These are phyloP conservation scores for Chaunax sp. DNA, from an alignment of 2,797 vertebrate genomes.

Conservation along the genomic window DNA sequence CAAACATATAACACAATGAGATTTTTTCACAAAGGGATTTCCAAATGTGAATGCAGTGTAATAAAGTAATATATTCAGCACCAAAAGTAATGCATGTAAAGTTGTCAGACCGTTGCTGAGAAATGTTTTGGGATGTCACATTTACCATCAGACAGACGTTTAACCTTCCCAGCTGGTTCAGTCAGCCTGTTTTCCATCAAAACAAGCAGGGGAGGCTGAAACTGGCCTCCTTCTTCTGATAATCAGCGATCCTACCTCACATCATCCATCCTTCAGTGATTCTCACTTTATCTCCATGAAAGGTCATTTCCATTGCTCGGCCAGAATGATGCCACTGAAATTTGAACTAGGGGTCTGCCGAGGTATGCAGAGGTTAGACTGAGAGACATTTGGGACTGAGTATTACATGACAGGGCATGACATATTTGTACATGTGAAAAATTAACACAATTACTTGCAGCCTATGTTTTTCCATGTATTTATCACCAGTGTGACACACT, in stretches of 20 bases:
- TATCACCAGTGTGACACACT: slow-evolving; percentile 51
- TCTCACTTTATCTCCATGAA: slow-evolving; percentile 69
- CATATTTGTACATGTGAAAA: slow-evolving; percentile 53
- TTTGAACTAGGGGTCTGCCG: slow-evolving; percentile 49
- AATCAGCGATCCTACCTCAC: slow-evolving; percentile 71
- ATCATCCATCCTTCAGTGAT: slow-evolving; percentile 70
- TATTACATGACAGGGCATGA: slow-evolving; percentile 32
- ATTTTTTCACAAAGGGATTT: slow-evolving; percentile 8
- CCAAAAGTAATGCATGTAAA: slow-evolving; percentile 14
- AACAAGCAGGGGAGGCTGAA: slow-evolving; percentile 45
- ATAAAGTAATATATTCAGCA: slow-evolving; percentile 19
- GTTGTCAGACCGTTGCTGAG: neutral
- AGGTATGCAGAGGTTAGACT: slow-evolving; percentile 69
- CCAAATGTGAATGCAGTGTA: neutral
- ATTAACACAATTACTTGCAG: slow-evolving; percentile 46
- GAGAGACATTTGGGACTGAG: slow-evolving; percentile 30
- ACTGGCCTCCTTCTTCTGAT: slow-evolving; percentile 47
- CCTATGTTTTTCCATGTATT: slow-evolving; percentile 37
- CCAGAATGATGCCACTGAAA: slow-evolving; percentile 66
- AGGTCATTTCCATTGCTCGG: slow-evolving; percentile 64
- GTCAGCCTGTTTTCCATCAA: slow-evolving; percentile 41
- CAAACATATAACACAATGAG: slow-evolving; percentile 8
- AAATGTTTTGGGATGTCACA: slow-evolving; percentile 45
- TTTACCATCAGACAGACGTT: slow-evolving; percentile 53
- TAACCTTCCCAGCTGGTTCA: slow-evolving; percentile 48